These are phyloP conservation scores for Busseola fusca DNA, from an alignment of 2,888 invertebrate species.

Conservation along the genomic window DNA sequence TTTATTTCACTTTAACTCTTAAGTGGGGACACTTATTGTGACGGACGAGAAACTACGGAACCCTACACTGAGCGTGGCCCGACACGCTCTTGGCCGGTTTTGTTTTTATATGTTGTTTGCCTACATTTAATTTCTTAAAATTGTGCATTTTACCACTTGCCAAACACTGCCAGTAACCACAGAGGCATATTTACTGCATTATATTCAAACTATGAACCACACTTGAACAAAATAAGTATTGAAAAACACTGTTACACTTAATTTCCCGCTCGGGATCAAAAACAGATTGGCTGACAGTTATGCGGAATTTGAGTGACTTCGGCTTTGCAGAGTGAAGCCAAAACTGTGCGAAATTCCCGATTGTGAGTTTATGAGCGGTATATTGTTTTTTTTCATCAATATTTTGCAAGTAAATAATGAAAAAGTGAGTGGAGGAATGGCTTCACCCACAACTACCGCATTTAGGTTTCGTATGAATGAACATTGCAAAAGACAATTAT, in stretches of 20 bases:
- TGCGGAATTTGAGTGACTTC: conserved; percentile 39
- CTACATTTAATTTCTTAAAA: too few relatives aligned
- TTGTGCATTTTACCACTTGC: not conserved
- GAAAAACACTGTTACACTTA: not conserved
- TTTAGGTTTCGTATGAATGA: not conserved
- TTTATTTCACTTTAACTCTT: too few relatives aligned
- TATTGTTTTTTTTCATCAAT: conserved; percentile 10
- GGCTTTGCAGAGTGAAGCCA: conserved; percentile 13
- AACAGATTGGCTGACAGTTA: conserved; percentile 30
- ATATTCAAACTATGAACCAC: not conserved
- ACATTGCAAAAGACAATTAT: too few relatives aligned
- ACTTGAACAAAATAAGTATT: not conserved
- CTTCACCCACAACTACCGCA: not conserved
- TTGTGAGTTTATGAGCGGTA: conserved; percentile 3
- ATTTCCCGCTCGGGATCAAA: conserved; percentile 18
- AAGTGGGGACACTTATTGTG: too few relatives aligned
- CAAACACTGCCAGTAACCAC: not conserved
- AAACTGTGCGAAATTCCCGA: conserved; percentile 7
- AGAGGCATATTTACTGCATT: too few relatives aligned
- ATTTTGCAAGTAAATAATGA: not conserved
- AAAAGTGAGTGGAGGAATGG: not conserved
- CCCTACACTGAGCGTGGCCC: too few relatives aligned
- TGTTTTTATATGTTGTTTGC: too few relatives aligned
- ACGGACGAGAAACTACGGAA: too few relatives aligned
- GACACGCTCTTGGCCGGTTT: too few relatives aligned